Base-by-base conservation (phyloP, 2,113 vertebrate species). In the Aix galericulata region DNA sequence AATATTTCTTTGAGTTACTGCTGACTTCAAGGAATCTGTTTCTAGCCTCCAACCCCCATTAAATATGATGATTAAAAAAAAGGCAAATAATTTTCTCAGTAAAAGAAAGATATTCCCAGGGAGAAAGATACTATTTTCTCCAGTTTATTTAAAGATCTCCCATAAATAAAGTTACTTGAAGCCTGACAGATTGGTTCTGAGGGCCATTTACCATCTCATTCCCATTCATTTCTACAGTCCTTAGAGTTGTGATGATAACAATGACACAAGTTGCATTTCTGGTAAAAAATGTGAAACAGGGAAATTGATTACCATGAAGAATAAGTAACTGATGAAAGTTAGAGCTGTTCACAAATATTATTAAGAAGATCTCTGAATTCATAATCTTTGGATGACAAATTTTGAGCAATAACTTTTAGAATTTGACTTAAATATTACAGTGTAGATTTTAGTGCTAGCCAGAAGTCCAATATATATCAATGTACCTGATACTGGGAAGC, bases 11-110 rank as follows among this genome's bases (percentile, higher is more conserved):
- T 86, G 85, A 94, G 76, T 91, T 95, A 91, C 34, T 95, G 89
- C 93, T 95, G 96, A 95, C 95, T 95, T 82, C 89, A 89, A 93
- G 93, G 48, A 93, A 93, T 84, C 75, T 46, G 50, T 93, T 95
- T 93, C 75, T 79, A 89, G 75, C 64, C 91, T 94, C 79, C 93
- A 94, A 95, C 73, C 77, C 63, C 95, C 73, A 82, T 78, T 97
- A 94, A 89, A 83, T 86, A 60, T 0, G 27, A 71, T 74, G 78
- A 93, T 87, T 95, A 4, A 52, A 96, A 92, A 88, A 83, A 81
- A 56, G 12, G 13, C 48, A 88, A 74, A 95, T 56, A 88, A 94
- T 68, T 72, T 95, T 96, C 88, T 95, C 79, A 90, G 88, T 88
- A 86, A 74, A 91, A 85, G 81, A 91, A 95, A 75, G 72, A 91